phyloP scores from a whole-genome alignment of 92 coral and sea anemone genomes.

The Pocillopora meandrina region DNA sequence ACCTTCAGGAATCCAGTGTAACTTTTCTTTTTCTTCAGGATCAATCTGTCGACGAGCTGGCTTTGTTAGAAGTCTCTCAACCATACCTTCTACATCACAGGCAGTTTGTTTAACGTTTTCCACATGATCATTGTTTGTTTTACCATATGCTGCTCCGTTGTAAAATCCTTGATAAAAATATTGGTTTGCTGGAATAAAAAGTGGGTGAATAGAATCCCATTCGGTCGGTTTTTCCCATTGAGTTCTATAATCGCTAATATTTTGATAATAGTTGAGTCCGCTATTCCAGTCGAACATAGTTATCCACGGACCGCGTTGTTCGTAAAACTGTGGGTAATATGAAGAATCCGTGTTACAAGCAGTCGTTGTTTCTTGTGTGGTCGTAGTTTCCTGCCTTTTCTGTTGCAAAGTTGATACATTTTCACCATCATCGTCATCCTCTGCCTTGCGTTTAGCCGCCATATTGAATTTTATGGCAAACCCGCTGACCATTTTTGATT shows the following conservation, averaged over 20 bases:
- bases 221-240: constrained; percentile 91
- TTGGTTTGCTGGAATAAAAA: constrained; percentile 57
- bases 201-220: constrained; percentile 84
- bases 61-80: constrained; percentile 54
- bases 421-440: constrained; percentile 16
- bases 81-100: constrained; percentile 65
- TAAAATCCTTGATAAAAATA: constrained; percentile 7
- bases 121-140: neutral
- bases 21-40: constrained; percentile 75
- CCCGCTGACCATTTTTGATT: constrained; percentile 9
- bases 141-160: constrained; percentile 3
- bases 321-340: constrained; percentile 59
- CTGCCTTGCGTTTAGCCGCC: constrained; percentile 72
- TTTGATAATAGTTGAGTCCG: constrained; percentile 82
- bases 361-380: neutral
- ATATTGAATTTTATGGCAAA: constrained; percentile 43
- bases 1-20: constrained; percentile 98
- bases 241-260: constrained; percentile 59
- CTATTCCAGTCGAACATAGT: constrained; percentile 78
- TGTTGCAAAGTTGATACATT: constrained; percentile 21
- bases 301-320: constrained; percentile 92
- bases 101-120: constrained; percentile 39
- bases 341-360: constrained; percentile 6
- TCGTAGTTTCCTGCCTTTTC: constrained; percentile 39
- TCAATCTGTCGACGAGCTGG: constrained; percentile 90